These are phyloP conservation scores for Zaprionus ghesquierei DNA, from an alignment of 1,140 invertebrate species.

Conservation along the genomic window DNA sequence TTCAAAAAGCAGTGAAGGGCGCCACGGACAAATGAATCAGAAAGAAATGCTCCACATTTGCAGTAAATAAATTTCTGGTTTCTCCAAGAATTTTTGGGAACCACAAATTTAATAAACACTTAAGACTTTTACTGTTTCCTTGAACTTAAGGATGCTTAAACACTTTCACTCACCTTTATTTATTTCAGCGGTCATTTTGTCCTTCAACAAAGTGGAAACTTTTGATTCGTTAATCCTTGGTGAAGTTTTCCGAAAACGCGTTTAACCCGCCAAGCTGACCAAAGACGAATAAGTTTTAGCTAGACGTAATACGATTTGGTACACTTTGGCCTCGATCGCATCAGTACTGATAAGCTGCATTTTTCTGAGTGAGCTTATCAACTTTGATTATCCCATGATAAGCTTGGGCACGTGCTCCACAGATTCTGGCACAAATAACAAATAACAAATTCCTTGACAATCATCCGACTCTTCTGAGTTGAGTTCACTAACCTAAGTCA, in stretches of 20 bases:
- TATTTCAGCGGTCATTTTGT: slow-evolving; percentile 20
- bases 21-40: neutral
- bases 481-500: slow-evolving; percentile 7
- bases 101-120: neutral
- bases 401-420: neutral
- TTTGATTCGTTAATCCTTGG: too few species aligned
- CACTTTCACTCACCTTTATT: slow-evolving; percentile 14
- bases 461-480: neutral
- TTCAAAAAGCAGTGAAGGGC: neutral
- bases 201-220: neutral
- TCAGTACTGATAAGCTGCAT: slow-evolving; percentile 10
- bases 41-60: neutral
- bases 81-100: neutral
- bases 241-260: slow-evolving; percentile 1
- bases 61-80: neutral
- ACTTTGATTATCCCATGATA: slow-evolving; percentile 28
- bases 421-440: neutral
- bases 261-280: slow-evolving; percentile 1
- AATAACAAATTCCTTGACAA: neutral
- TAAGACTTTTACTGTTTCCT: neutral
- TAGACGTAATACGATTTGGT: neutral
- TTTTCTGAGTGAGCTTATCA: slow-evolving; percentile 25
- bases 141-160: neutral
- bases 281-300: slow-evolving; percentile 11
- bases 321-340: slow-evolving; percentile 11